Conservation (phyloP, 2,113 vertebrate species). For the Callionymus lyra region DNA sequence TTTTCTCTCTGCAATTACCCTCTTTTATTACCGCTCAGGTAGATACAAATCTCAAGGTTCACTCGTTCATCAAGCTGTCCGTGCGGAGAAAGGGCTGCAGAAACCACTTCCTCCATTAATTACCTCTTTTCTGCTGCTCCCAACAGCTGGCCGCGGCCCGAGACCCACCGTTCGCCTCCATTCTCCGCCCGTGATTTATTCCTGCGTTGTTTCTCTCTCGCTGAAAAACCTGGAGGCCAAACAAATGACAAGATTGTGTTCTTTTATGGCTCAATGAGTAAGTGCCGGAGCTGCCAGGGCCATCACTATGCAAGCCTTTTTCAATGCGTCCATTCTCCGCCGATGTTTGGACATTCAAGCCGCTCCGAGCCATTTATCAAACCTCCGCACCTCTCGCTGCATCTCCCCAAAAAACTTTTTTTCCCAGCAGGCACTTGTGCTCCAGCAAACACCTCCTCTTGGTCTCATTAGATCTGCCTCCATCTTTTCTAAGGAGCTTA, state of each 20-base stretch:
- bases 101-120: constrained; percentile 46
- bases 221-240: constrained; percentile 40
- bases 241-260: constrained; percentile 48
- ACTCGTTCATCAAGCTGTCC: constrained; percentile 49
- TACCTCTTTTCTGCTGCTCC: constrained; percentile 31
- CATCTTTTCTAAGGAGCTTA: no score
- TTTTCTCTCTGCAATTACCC: constrained; percentile 20
- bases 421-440: no score
- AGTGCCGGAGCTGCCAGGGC: constrained; percentile 37
- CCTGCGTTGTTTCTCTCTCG: constrained; percentile 22
- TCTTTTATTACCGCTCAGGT: constrained; percentile 37
- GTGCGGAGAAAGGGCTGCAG: constrained; percentile 22
- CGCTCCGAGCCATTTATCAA: no score
- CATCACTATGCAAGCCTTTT: constrained; percentile 55
- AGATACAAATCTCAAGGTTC: constrained; percentile 34
- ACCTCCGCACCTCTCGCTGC: no score
- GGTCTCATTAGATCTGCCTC: no score
- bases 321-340: constrained; percentile 19
- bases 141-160: constrained; percentile 46
- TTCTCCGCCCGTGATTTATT: constrained; percentile 40
- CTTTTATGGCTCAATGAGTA: constrained; percentile 54
- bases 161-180: constrained; percentile 29
- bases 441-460: no score
- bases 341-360: neutral
- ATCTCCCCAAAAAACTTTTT: no score